Percentiles rank a stretch among this genome's conserved stretches.
These are phyloP conservation scores for Scaptomyza hsui DNA, from an alignment of 1,140 invertebrate genomes.

Conservation along the genomic window DNA sequence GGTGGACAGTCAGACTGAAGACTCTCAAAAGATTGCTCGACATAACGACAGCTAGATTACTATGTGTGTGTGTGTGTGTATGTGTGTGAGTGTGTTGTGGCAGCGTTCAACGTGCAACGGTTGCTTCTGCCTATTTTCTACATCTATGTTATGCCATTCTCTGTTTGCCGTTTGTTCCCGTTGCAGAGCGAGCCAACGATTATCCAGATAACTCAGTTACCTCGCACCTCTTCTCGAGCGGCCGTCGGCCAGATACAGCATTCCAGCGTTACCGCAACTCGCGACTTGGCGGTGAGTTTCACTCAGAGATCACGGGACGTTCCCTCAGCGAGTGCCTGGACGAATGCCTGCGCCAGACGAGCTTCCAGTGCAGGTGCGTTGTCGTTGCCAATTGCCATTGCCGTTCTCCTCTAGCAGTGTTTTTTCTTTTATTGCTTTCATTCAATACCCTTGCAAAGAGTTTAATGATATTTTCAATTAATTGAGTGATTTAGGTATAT, in stretches of 20 bases:
- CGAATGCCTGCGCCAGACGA: conserved; percentile 93
- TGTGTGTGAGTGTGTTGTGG: too few species aligned
- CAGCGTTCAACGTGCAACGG: conserved; percentile 41
- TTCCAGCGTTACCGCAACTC: conserved; percentile 95
- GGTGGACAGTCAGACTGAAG: not conserved
- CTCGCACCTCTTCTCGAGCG: conserved; percentile 91
- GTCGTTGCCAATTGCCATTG: conserved; percentile 28
- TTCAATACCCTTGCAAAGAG: not conserved
- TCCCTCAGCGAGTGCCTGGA: conserved; percentile 94
- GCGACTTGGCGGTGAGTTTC: conserved; percentile 92
- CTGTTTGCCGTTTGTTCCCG: conserved; percentile 63
- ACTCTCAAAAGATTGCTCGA: conserved; percentile 24
- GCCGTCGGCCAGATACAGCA: conserved; percentile 92
- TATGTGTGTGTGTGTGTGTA: conserved; percentile 11
- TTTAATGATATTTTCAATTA: not conserved
- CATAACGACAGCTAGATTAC: conserved; percentile 66
- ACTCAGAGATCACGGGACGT: conserved; percentile 93
- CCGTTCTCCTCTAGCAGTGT: conserved; percentile 7
- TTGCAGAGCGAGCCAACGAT: conserved; percentile 90
- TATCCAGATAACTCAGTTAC: conserved; percentile 93
- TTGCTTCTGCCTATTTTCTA: conserved; percentile 37
- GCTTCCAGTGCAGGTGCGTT: conserved; percentile 89
- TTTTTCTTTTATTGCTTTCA: conserved; percentile 1
- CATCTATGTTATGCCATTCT: conserved; percentile 21
- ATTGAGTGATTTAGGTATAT: not conserved